A percentile compares a stretch with the other conserved stretches of the same genome.
Conservation (phyloP, 2,888 invertebrate genomes). For the Drosophila nigritarsus region DNA sequence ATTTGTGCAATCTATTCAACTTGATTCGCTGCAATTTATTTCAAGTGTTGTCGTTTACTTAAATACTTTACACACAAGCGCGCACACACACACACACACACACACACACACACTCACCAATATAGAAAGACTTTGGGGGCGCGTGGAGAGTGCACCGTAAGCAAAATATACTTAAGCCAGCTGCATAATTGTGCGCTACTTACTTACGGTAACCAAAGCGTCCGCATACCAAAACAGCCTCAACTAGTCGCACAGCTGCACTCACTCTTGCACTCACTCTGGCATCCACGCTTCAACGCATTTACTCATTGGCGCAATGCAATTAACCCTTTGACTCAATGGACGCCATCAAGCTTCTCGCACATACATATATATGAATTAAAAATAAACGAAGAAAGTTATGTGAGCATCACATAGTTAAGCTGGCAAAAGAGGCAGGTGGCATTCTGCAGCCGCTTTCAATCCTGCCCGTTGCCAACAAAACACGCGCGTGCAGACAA, state of each 20-base stretch:
- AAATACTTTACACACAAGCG: slow-evolving; percentile 62
- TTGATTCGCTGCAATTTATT: slow-evolving; percentile 82
- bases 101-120: slow-evolving; percentile 2
- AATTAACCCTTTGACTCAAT: slow-evolving; percentile 67
- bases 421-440: slow-evolving; percentile 12
- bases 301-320: slow-evolving; percentile 39
- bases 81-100: slow-evolving; percentile 9
- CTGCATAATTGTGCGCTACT: slow-evolving; percentile 58
- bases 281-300: not conserved
- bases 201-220: slow-evolving; percentile 22
- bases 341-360: slow-evolving; percentile 5
- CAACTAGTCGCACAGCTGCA: slow-evolving; percentile 8
- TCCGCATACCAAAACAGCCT: slow-evolving; percentile 5
- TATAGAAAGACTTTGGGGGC: slow-evolving; percentile 22
- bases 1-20: slow-evolving; percentile 78
- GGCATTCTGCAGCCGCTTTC: slow-evolving; percentile 4
- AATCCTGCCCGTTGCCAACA: not conserved
- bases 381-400: not conserved
- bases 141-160: slow-evolving; percentile 63
- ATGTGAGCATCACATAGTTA: slow-evolving; percentile 6
- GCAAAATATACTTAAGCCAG: slow-evolving; percentile 54
- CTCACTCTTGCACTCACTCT: not conserved
- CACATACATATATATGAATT: slow-evolving; percentile 1
- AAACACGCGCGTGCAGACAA: not conserved
- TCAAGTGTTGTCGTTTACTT: slow-evolving; percentile 80